Evolutionary conservation across 2,797 vertebrate species (phyloP), one percentile per base, ranked within the genome.

Genomic region (Thalassophryne amazonica): DNA sequence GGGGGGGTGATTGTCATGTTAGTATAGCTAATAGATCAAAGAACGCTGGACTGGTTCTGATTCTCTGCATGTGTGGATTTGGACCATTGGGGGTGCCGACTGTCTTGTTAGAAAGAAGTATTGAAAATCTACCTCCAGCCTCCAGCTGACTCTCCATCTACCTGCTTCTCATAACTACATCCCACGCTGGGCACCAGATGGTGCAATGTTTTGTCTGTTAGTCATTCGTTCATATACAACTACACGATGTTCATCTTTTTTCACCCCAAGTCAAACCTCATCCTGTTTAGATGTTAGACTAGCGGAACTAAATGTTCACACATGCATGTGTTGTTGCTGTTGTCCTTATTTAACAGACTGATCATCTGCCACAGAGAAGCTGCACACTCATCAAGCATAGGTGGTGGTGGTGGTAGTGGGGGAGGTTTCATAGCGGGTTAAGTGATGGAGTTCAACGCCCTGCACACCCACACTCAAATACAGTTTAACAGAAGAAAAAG

Each of bases 131-230:
- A 13, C 19, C 22, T 42, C n/a, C 7, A 22, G 14, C 23, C 40
- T 18, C 36, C 48, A 11, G 4, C 47, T 22, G 38, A 22, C 38
- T 22, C 65, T 42, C 25, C 34, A 21, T 33, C 47, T 43, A 29
- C 25, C 40, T 41, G 22, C 50, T 57, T 42, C 30, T 40, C 28
- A 37, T 39, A 51, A 57, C 42, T n/a, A 25, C 18, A 33, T 41
- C 25, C 21, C 61, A 69, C 29, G 30, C 54, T 60, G 54, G 17
- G 50, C 37, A 36, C 12, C 20, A 35, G 33, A 56, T 60, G 69
- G 28, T 58, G 29, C 21, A 24, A 22, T 14, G 10, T 16, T n/a
- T 17, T 18, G 17, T 10, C 6, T 14, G 16, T 38, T 5, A 19
- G 13, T 18, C n/a, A n/a, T n/a, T n/a, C n/a, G n/a, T n/a, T n/a